Evolutionary conservation across 2,888 invertebrate species (phyloP), one percentile per base, ranked within the genome.

Genomic region (Urechis unicinctus): DNA sequence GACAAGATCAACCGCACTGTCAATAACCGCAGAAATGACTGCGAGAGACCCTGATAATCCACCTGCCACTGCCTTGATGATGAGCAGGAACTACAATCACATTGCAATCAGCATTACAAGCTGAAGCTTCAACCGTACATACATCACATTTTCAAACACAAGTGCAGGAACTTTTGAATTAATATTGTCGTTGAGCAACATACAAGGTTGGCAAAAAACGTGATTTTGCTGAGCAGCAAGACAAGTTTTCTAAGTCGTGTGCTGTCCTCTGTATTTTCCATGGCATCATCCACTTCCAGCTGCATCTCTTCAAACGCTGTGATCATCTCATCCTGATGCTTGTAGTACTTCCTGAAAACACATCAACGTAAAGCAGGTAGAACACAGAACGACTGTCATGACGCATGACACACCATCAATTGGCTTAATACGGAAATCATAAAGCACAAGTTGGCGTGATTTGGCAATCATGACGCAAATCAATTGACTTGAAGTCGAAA

Each of bases 21-120:
- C 81, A 21, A 81, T 76, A 50, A 81, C 68, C 46, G 78, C 78
- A 13, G 80, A 80, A 50, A 81, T 75, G 58, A 81, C 76, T 3
- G 80, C 73, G 31, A 81, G 71, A 3, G 81, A 81, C 2, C 79
- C 79, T 9, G 81, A 80, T 52, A 81, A 46, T 2, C 67, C 72
- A 1, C 78, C 75, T 4, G 81, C 81, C 13, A 75, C 69, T 6
- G 67, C 60, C 63, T 81, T 81, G n/a, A 71, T 75, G 1, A 75
- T 55, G 59, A 80, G 65, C 25, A 81, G 66, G 2, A 71, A 30
- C 70, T 77, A 62, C 4, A 66, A 60, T 4, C 24, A 24, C 42
- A n/a, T 9, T 3, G 28, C 45, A 36, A 47, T 1, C 22, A 4
- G 22, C 17, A 24, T 21, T 1, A 21, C 36, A 50, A 9, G n/a